A percentile compares a stretch with the other conserved stretches of the same genome.
Evolutionary conservation across 2,888 invertebrate species (phyloP).

Genomic region (Pristionchus entomophagus): DNA sequence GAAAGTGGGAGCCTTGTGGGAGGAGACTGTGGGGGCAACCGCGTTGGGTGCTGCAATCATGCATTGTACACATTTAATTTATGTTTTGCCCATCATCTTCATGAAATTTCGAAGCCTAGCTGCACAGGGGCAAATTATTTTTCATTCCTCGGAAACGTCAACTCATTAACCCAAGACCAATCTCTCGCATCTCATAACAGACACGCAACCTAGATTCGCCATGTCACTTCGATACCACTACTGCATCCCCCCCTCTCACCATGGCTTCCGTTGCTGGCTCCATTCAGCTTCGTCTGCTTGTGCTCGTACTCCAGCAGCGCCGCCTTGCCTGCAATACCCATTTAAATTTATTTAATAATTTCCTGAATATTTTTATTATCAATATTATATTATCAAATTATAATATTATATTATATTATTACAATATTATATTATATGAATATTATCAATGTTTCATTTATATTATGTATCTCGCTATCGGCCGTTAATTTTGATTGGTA

Average conservation of each 20-base stretch:
- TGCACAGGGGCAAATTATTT: neutral
- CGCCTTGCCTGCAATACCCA: slow-evolving; percentile 38
- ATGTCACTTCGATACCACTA: neutral
- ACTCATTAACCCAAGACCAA: neutral
- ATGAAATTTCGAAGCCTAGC: neutral
- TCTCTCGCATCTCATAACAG: neutral
- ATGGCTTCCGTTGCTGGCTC: slow-evolving; percentile 9
- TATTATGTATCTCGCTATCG: no score
- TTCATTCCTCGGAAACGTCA: neutral
- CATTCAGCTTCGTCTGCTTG: slow-evolving; percentile 27
- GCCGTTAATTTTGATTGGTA: no score
- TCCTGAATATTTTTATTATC: no score
- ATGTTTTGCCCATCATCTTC: no score
- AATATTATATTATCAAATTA: no score
- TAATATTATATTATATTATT: no score
- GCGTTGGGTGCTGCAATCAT: slow-evolving; percentile 54
- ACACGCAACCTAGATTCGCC: neutral
- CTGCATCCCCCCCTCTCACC: neutral
- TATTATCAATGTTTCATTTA: no score
- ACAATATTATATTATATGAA: no score
- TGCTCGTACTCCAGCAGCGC: slow-evolving; percentile 40
- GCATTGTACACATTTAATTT: no score
- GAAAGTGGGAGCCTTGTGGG: slow-evolving; percentile 68
- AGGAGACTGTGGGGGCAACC: slow-evolving; percentile 57
- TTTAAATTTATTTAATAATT: neutral